A percentile compares a stretch with the other conserved stretches of the same genome.
phyloP scores from a whole-genome alignment of 64 coral and sea anemone genomes.

The Montipora cactus region DNA sequence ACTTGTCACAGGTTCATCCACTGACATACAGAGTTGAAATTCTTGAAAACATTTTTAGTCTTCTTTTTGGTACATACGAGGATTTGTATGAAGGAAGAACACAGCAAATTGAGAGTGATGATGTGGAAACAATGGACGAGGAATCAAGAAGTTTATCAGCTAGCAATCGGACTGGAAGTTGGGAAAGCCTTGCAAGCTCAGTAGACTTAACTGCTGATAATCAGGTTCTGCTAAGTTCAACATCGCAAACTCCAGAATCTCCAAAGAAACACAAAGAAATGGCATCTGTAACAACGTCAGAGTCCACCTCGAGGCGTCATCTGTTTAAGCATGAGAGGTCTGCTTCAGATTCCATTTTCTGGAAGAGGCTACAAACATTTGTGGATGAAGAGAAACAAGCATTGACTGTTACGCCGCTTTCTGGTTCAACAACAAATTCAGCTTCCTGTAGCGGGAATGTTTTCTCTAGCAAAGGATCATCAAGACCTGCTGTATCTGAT shows the following conservation, averaged over 20 bases:
- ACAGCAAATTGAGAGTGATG: slow-evolving; percentile 91
- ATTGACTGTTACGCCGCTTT: background rate
- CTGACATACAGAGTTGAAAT: slow-evolving; percentile 92
- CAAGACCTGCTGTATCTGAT: background rate
- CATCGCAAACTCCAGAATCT: slow-evolving; percentile 23
- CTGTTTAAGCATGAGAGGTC: slow-evolving; percentile 20
- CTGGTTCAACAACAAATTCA: background rate
- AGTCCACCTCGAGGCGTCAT: background rate
- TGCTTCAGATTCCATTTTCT: background rate
- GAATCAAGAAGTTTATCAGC: slow-evolving; percentile 81
- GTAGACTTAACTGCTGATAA: slow-evolving; percentile 46
- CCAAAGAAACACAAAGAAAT: background rate
- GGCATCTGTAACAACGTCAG: background rate
- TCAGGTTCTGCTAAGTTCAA: slow-evolving; percentile 40
- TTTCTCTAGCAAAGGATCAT: slow-evolving; percentile 35
- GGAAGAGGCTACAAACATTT: background rate
- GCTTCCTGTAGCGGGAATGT: slow-evolving; percentile 17
- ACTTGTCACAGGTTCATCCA: slow-evolving; percentile 80
- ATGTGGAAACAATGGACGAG: slow-evolving; percentile 85
- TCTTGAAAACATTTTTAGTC: slow-evolving; percentile 94
- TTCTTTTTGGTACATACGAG: slow-evolving; percentile 92
- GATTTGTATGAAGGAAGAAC: slow-evolving; percentile 80
- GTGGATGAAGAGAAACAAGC: background rate
- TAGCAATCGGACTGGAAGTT: slow-evolving; percentile 83
- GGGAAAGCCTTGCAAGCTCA: slow-evolving; percentile 88